These are phyloP conservation scores for Sarcoramphus papa DNA, from an alignment of 2,797 vertebrate genomes.

Conservation along the genomic window DNA sequence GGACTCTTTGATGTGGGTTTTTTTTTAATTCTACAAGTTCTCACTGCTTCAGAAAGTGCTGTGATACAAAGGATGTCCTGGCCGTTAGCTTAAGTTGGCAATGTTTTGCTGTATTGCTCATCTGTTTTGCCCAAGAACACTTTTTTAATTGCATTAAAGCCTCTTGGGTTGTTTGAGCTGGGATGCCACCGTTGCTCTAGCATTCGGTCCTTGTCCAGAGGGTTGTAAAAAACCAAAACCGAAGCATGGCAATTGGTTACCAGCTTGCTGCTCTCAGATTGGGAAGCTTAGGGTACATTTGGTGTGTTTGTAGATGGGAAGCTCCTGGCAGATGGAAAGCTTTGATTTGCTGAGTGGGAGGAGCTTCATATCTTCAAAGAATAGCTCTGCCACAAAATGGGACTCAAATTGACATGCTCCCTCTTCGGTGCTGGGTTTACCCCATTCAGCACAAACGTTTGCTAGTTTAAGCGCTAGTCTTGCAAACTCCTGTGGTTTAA, in stretches of 20 bases:
- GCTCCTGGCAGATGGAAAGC: not conserved
- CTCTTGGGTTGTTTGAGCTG: not conserved
- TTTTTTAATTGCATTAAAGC: not conserved
- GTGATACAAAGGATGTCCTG: not conserved
- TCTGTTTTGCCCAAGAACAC: not conserved
- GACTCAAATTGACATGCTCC: not conserved
- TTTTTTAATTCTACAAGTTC: not conserved
- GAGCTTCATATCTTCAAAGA: not conserved
- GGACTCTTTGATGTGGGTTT: not conserved
- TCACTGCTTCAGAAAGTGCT: not conserved
- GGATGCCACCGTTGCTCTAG: not conserved
- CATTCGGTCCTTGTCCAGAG: not conserved
- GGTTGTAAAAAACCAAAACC: not conserved
- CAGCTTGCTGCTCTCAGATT: not conserved
- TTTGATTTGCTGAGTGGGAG: not conserved
- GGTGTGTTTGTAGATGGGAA: not conserved
- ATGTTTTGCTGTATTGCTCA: not conserved
- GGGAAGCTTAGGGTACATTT: accelerated
- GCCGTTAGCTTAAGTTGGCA: not conserved
- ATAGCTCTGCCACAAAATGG: not conserved
- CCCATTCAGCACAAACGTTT: not conserved
- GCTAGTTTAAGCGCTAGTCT: not conserved
- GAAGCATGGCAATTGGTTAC: not conserved
- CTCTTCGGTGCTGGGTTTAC: not conserved
- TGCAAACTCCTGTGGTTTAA: not conserved